Evolutionary conservation across 1,140 invertebrate species (phyloP).

Genomic region (Acromyrmex echinatior): DNA sequence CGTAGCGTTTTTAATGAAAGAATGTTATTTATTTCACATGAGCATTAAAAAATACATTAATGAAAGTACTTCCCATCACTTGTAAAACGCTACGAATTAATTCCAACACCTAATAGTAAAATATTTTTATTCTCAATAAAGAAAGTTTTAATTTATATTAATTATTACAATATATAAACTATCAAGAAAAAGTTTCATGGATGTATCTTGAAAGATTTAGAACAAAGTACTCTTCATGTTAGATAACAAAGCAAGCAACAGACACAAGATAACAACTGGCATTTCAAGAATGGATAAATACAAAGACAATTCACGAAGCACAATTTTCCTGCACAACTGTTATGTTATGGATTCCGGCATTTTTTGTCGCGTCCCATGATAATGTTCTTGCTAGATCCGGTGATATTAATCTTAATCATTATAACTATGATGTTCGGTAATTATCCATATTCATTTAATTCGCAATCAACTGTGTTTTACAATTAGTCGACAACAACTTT

Average conservation of each 20-base stretch:
- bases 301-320: too few species aligned
- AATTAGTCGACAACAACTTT: neutral
- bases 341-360: constrained; percentile 2
- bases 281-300: too few species aligned
- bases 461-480: neutral
- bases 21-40: too few species aligned
- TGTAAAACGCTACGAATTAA: too few species aligned
- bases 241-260: too few species aligned
- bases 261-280: too few species aligned
- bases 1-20: too few species aligned
- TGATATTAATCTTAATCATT: constrained; percentile 40
- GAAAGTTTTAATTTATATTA: constrained; percentile 3
- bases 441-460: constrained; percentile 16
- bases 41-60: too few species aligned
- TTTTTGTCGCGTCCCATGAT: constrained; percentile 4
- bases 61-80: too few species aligned
- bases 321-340: neutral
- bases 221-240: too few species aligned
- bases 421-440: constrained; percentile 1
- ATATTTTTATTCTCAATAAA: neutral
- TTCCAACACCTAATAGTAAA: too few species aligned
- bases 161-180: neutral
- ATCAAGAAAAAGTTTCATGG: neutral
- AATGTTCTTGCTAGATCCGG: constrained; percentile 19
- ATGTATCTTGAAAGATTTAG: too few species aligned